phyloP scores from a whole-genome alignment of 37 sponge, comb jelly and placozoan species.

The Mnemiopsis leidyi region DNA sequence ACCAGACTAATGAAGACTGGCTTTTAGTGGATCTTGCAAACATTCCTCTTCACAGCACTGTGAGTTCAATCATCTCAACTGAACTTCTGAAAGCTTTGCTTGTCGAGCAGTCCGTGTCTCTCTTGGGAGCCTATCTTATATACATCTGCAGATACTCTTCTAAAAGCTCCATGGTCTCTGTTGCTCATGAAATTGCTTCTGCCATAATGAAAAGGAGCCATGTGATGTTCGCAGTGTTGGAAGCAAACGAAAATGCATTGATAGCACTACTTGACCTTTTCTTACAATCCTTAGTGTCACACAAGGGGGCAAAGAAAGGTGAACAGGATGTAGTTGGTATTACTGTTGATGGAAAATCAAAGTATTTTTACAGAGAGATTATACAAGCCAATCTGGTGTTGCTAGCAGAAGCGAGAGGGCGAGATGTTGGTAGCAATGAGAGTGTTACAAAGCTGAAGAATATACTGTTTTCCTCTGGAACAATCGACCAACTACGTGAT shows the following conservation, averaged over 20 bases:
- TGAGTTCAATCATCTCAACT: not conserved
- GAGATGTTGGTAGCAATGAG: not conserved
- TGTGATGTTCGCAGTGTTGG: slow-evolving; percentile 15
- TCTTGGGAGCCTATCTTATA: not conserved
- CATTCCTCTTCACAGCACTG: slow-evolving; percentile 27
- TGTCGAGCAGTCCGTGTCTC: not conserved
- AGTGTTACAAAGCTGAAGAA: slow-evolving; percentile 28
- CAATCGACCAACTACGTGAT: not conserved
- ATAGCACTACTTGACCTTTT: not conserved
- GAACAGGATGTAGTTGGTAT: not conserved
- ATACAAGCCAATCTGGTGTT: slow-evolving; percentile 4
- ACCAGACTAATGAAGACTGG: slow-evolving; percentile 44
- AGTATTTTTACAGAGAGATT: not conserved
- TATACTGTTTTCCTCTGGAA: not conserved
- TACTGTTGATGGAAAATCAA: not conserved
- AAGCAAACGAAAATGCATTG: not conserved
- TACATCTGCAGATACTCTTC: slow-evolving; percentile 13
- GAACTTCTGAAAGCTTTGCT: slow-evolving; percentile 42
- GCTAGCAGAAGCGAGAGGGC: not conserved
- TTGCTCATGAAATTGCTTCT: slow-evolving; percentile 9
- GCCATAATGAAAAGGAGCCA: not conserved
- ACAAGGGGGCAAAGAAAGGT: not conserved
- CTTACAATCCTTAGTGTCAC: not conserved
- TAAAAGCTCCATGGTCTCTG: too few species aligned
- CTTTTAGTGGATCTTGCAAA: slow-evolving; percentile 46